Evolutionary conservation across 2,888 invertebrate species (phyloP).

Genomic region (Patella pellucida): DNA sequence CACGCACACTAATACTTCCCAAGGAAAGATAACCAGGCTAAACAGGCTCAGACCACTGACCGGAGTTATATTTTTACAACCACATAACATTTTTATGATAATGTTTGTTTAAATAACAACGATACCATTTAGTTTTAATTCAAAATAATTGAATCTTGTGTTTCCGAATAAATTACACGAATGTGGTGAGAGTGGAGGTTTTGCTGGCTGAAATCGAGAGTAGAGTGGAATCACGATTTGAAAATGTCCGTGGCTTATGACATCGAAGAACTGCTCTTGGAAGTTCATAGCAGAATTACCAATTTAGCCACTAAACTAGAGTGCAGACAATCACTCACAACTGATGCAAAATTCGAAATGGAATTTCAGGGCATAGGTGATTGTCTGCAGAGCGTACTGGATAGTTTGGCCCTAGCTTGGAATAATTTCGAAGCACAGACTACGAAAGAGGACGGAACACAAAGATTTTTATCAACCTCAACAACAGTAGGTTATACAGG

Average conservation of each 20-base stretch:
- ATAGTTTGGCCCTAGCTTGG: background rate
- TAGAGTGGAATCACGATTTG: background rate
- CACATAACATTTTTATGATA: no score
- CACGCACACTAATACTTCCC: slow-evolving; percentile 5
- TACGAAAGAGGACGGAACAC: background rate
- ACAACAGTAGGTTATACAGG: slow-evolving; percentile 9
- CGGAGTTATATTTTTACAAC: no score
- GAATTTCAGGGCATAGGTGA: slow-evolving; percentile 3
- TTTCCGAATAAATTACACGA: background rate
- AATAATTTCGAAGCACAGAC: background rate
- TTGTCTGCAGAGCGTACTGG: background rate
- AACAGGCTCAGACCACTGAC: no score
- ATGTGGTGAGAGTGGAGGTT: background rate
- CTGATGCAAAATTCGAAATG: background rate
- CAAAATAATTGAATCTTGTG: background rate
- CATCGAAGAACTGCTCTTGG: slow-evolving; percentile 7
- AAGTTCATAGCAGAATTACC: slow-evolving; percentile 10
- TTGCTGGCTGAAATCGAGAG: no score
- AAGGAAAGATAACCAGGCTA: slow-evolving; percentile 3
- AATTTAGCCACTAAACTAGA: slow-evolving; percentile 9
- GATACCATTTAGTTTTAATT: background rate
- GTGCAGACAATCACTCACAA: slow-evolving; percentile 6
- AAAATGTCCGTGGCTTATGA: slow-evolving; percentile 8
- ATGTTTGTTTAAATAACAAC: no score
- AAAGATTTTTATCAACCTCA: slow-evolving; percentile 10